These are phyloP conservation scores for Proterorhinus semilunaris DNA, from an alignment of 2,113 vertebrate genomes.

Conservation along the genomic window DNA sequence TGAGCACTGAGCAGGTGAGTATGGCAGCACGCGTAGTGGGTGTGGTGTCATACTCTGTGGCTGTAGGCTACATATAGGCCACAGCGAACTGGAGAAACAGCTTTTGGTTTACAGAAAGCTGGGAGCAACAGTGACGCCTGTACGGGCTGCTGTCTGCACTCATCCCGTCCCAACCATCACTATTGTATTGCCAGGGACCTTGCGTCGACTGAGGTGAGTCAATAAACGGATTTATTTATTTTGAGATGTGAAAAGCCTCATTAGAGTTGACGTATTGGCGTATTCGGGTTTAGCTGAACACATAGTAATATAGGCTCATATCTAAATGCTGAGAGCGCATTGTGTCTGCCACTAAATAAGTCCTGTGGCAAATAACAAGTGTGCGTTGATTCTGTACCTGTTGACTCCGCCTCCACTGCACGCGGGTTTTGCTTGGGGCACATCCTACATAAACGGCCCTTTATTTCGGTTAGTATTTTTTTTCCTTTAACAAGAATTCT, in stretches of 20 bases:
- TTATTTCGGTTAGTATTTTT: too few relatives aligned
- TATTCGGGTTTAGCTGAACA: too few relatives aligned
- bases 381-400: constrained; percentile 25
- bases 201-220: constrained; percentile 58
- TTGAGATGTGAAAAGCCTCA: too few relatives aligned
- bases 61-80: constrained; percentile 37
- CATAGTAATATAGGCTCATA: too few relatives aligned
- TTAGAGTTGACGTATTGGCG: too few relatives aligned
- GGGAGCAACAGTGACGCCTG: constrained; percentile 38
- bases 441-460: background rate
- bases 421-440: constrained; percentile 9
- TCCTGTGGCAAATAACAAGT: background rate
- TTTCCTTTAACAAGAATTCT: too few relatives aligned
- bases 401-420: constrained; percentile 22
- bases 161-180: constrained; percentile 36
- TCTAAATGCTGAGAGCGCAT: too few relatives aligned
- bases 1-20: constrained; percentile 55
- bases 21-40: constrained; percentile 55
- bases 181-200: constrained; percentile 4
- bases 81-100: constrained; percentile 53
- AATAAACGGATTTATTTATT: background rate
- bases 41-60: constrained; percentile 49
- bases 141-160: constrained; percentile 29
- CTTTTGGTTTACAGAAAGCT: constrained; percentile 60
- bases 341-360: background rate